Evolutionary conservation across 2,888 invertebrate species (phyloP), one percentile per base, ranked within the genome.

Genomic region (Cosmopolites sordidus): DNA sequence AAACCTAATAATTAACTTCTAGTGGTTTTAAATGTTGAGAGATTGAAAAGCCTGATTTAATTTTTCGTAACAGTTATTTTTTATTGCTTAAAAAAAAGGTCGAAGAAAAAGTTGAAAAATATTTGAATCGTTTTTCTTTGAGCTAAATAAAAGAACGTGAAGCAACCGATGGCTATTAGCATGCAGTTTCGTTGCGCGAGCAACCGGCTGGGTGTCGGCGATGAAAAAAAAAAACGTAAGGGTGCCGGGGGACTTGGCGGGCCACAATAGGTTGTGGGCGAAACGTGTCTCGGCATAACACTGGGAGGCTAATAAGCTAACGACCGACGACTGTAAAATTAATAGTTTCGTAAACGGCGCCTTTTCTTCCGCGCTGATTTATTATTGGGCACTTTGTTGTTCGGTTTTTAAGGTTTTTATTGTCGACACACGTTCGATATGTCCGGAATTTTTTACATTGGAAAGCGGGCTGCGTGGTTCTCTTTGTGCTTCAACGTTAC

Each of bases 401-500:
- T 48, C 56, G 53, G 50, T 49, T 54, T 57, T 61, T 63, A 60
- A 59, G 55, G 54, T 51, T 64, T 66, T 66, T 67, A 70, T 70
- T 70, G 70, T 70, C 62, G 68, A 62, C 68, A 67, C 70, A 70
- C 70, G 70, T 70, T 66, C 63, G 48, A 44, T 53, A 53, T 38
- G 44, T 51, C 50, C 42, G 40, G 39, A 37, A 53, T 58, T 43
- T 48, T 52, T 69, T 22, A 5, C 22, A 5, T 22, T 8, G 22
- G 3, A 22, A 22, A 22, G 22, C 22, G 22, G 22, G 8, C 22
- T 8, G 22, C 22, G 3, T 22, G 4, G 22, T 22, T 22, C 22
- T 8, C 22, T 22, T 22, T 22, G 22, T 22, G 22, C 8, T 8
- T 22, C 22, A 22, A 22, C 22, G 22, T 22, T 22, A 22, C 22